Evolutionary conservation across 2,113 vertebrate genomes (phyloP), one percentile per base, ranked within the genome.

Genomic region (Sinocyclocheilus grahami): DNA sequence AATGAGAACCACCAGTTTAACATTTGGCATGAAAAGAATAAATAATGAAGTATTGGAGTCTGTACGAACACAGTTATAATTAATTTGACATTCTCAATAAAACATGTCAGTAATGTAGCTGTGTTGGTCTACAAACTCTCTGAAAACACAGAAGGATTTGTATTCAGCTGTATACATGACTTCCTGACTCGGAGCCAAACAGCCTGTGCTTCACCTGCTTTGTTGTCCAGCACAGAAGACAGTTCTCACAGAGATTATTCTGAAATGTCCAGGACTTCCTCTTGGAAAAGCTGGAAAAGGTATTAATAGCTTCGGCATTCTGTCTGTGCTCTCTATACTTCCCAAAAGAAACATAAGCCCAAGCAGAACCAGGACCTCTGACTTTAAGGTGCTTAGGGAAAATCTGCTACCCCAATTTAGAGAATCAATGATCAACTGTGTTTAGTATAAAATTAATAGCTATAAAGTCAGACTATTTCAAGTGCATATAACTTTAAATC

Each of bases 221-320:
- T 78, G 13, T 78, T 67, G 53, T 83, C 84, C 60, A 86, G 86
- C 84, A 53, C 76, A 53, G 46, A 76, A 30, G 81, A 82, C 82
- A 83, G 82, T 83, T 75, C 67, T 79, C 77, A 78, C 39, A 71
- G 51, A 83, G 87, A 84, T 81, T 86, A 79, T 78, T 88, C 27
- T 71, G 75, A 85, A 89, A 88, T 85, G 48, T 74, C 63, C 84
- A 58, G 63, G 27, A 86, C 86, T 88, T 90, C 86, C 86, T 90
- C 75, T 62, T 60, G 55, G 82, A 83, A 58, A 72, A 86, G 74
- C 89, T 91, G 90, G 90, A 86, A 90, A 91, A 91, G 75, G 42
- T 89, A 91, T 90, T 88, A 91, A 90, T 87, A 89, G 86, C 77
- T 74, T 78, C 76, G 82, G 62, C 63, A 18, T 63, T 87, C 82